Evolutionary conservation across 2,888 invertebrate genomes (phyloP).

Genomic region (Cantharis flavilabris): DNA sequence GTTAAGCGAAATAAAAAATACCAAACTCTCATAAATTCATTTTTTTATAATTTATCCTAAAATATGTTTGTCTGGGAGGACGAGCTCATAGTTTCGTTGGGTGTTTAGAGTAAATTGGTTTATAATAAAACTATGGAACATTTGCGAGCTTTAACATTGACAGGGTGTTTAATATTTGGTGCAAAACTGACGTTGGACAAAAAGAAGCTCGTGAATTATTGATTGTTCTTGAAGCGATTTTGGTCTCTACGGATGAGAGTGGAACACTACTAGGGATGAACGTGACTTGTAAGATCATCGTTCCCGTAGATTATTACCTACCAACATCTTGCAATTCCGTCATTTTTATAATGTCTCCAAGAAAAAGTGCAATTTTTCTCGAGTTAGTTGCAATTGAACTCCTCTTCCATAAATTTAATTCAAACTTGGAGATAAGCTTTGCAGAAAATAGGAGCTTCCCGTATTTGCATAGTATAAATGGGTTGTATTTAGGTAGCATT

Average conservation of each 20-base stretch:
- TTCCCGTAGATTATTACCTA: constrained; percentile 21
- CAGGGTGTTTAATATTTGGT: constrained; percentile 26
- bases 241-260: constrained; percentile 26
- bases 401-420: background rate
- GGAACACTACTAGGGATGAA: constrained; percentile 33
- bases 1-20: constrained; percentile 16
- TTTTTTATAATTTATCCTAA: background rate
- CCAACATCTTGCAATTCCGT: constrained; percentile 18
- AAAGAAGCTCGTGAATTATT: constrained; percentile 38
- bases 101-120: background rate
- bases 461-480: background rate
- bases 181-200: constrained; percentile 23
- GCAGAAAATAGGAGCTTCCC: background rate
- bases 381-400: background rate
- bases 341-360: constrained; percentile 3
- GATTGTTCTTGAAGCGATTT: constrained; percentile 37
- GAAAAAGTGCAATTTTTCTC: constrained; percentile 9
- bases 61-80: background rate
- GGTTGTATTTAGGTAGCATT: background rate
- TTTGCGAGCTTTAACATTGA: constrained; percentile 21
- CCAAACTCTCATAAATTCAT: background rate
- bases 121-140: constrained; percentile 20
- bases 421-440: background rate
- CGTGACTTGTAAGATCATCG: constrained; percentile 30
- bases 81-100: no score